Evolutionary conservation across 2,113 vertebrate genomes (phyloP).

Genomic region (Zosterops japonicus): DNA sequence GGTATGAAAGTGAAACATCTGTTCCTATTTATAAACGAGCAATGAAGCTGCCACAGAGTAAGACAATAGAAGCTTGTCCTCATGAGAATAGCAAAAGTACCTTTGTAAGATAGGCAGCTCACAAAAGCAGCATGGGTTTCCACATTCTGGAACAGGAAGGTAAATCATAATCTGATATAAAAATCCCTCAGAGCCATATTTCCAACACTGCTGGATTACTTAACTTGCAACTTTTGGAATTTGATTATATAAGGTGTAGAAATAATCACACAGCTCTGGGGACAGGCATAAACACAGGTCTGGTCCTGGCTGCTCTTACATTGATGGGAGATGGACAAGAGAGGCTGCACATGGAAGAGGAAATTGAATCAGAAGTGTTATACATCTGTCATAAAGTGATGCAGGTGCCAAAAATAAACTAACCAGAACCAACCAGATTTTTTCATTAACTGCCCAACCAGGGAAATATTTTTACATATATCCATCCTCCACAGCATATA

Average conservation of each 20-base stretch:
- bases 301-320: background rate
- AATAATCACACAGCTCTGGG: background rate
- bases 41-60: background rate
- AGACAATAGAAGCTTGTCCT: background rate
- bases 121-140: background rate
- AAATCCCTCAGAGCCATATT: background rate
- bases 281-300: background rate
- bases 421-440: background rate
- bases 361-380: background rate
- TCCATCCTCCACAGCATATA: background rate
- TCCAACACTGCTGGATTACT: background rate
- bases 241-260: background rate
- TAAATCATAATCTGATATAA: background rate
- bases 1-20: conserved; percentile 1
- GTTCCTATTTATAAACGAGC: conserved; percentile 11
- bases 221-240: background rate
- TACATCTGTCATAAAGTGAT: background rate
- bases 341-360: background rate
- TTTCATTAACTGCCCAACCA: background rate
- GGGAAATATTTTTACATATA: background rate
- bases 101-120: background rate
- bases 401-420: background rate
- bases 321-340: background rate
- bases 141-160: background rate
- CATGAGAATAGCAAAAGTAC: background rate